These are phyloP conservation scores for Phania funesta DNA, from an alignment of 2,888 invertebrate species.

Conservation along the genomic window DNA sequence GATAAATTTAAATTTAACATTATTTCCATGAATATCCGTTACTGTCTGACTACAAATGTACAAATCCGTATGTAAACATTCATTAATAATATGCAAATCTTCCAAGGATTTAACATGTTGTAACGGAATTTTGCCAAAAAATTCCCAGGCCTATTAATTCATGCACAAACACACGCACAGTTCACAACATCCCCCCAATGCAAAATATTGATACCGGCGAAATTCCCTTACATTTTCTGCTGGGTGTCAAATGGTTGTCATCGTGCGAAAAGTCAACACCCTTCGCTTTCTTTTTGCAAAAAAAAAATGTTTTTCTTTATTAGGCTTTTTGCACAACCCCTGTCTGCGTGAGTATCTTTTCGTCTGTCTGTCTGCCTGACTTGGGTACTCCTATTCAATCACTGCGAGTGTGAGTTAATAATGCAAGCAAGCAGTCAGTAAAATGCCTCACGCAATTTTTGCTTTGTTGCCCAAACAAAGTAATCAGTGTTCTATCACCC, in stretches of 20 bases:
- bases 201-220: neutral
- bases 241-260: conserved; percentile 43
- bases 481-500: conserved; percentile 59
- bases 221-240: conserved; percentile 23
- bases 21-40: neutral
- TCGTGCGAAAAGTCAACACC: conserved; percentile 66
- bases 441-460: conserved; percentile 66
- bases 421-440: conserved; percentile 5
- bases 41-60: neutral
- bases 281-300: conserved; percentile 52
- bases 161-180: neutral
- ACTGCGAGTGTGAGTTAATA: conserved; percentile 31
- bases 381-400: neutral
- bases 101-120: conserved; percentile 10
- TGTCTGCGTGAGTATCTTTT: neutral
- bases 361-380: neutral
- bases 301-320: neutral
- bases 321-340: conserved; percentile 20
- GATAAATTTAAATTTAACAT: neutral
- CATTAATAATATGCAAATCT: conserved; percentile 60
- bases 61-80: conserved; percentile 28
- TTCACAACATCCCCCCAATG: conserved; percentile 2
- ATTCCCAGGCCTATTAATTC: conserved; percentile 61
- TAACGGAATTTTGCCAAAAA: conserved; percentile 62
- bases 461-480: conserved; percentile 65